phyloP scores from a whole-genome alignment of 2,888 invertebrate genomes.

The Scaptomyza polygonia region DNA sequence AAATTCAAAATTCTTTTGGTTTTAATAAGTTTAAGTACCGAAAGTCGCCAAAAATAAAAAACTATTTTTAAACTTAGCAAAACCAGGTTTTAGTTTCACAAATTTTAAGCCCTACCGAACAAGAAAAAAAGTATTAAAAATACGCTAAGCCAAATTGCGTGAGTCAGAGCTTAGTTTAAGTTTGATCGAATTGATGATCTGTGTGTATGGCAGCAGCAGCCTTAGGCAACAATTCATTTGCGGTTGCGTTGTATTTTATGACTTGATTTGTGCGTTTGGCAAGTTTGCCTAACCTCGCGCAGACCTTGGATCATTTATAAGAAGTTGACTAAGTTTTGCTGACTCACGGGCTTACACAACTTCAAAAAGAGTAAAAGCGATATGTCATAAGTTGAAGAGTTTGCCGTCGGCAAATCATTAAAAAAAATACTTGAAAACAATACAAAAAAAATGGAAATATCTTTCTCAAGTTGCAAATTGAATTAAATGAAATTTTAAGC shows the following conservation, averaged over 20 bases:
- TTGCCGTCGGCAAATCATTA: constrained; percentile 41
- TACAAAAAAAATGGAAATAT: too few relatives aligned
- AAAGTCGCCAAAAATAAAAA: too few relatives aligned
- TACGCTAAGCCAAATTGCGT: constrained; percentile 12
- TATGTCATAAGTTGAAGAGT: constrained; percentile 12
- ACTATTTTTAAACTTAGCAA: too few relatives aligned
- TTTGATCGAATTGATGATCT: constrained; percentile 46
- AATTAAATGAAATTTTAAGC: too few relatives aligned
- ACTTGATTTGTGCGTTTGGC: constrained; percentile 44
- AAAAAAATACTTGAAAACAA: background rate
- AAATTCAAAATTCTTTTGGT: too few relatives aligned
- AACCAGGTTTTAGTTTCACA: too few relatives aligned
- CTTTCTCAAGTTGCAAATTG: background rate
- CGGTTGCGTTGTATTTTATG: constrained; percentile 29
- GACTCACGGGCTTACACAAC: constrained; percentile 44
- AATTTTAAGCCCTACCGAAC: constrained; percentile 1
- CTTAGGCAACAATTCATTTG: constrained; percentile 35
- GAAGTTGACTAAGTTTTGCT: constrained; percentile 47
- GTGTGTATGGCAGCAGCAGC: constrained; percentile 3
- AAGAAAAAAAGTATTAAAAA: background rate
- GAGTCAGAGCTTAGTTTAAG: constrained; percentile 50
- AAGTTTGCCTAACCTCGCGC: constrained; percentile 40
- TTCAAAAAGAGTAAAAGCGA: constrained; percentile 3
- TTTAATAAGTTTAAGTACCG: too few relatives aligned
- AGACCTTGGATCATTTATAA: constrained; percentile 43